Conservation (phyloP, 2,113 vertebrate genomes). For the Seriola rivoliana region DNA sequence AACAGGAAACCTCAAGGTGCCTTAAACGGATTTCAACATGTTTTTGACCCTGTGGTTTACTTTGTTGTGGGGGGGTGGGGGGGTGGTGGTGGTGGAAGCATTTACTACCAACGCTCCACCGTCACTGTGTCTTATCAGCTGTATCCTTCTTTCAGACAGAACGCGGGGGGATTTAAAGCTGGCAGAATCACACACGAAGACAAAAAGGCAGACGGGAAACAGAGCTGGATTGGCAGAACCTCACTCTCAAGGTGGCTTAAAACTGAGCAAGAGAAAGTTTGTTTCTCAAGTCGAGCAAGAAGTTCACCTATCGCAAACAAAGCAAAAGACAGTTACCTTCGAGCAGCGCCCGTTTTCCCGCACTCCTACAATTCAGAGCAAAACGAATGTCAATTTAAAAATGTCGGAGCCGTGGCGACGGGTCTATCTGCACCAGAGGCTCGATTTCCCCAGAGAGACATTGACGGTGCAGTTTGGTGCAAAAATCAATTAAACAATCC, state of each 20-base stretch:
- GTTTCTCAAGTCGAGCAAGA: constrained; percentile 36
- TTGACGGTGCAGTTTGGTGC: not conserved
- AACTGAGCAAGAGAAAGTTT: constrained; percentile 5
- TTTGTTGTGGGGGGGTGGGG: constrained; percentile 28
- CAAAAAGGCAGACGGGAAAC: constrained; percentile 11
- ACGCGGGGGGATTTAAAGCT: constrained; percentile 24
- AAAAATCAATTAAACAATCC: constrained; percentile 11
- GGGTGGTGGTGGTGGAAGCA: constrained; percentile 33
- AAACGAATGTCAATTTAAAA: constrained; percentile 1
- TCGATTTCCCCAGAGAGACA: not conserved
- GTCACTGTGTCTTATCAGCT: constrained; percentile 54
- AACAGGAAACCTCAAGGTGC: constrained; percentile 49
- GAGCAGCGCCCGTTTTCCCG: not conserved
- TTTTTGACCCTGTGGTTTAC: constrained; percentile 57
- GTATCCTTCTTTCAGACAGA: constrained; percentile 51
- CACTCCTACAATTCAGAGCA: not conserved
- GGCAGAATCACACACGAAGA: constrained; percentile 30
- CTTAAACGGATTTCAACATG: constrained; percentile 58
- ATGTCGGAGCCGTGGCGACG: not conserved
- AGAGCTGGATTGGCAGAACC: constrained; percentile 5
- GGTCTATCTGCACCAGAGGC: not conserved
- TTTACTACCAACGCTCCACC: constrained; percentile 53
- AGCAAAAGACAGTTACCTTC: constrained; percentile 15
- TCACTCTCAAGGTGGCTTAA: constrained; percentile 11
- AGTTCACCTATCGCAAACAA: constrained; percentile 34